Base-by-base conservation (phyloP, 1,140 invertebrate species). In the Zaprionus ghesquierei region DNA sequence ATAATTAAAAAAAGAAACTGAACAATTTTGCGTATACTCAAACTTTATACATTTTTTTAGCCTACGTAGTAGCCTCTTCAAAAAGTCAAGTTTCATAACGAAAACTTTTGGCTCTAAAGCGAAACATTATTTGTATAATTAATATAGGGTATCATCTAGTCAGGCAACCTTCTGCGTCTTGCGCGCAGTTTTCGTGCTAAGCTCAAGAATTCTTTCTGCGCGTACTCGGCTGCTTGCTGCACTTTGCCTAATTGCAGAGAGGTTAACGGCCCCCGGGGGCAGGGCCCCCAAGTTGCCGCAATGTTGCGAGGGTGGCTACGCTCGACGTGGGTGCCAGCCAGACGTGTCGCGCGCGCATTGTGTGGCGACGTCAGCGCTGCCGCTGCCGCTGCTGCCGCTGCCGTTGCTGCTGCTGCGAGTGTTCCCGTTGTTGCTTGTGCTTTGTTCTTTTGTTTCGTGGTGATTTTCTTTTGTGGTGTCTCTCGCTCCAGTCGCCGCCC, bases 401-500 rank as follows among this genome's bases (percentile, higher is more conserved):
- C 13, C 54, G 55, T 4, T 41, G 61, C 12, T 53, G 23, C 31
- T 29, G 44, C 33, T 18, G 51, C 12, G 60, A 46, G 50, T 53
- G 33, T 35, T 35, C 27, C 27, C 27, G 56, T 27, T 49, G 76
- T 44, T 61, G 58, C 35, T 50, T 44, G 73, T 54, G 69, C 70
- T 82, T 82, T 82, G 77, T 85, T 84, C 81, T 84, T 79, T 77
- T 84, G 81, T 72, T 79, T 84, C 49, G 80, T 85, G 81, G 68
- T 63, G 81, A 85, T 84, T 84, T 82, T 82, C 80, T 82, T 82
- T 75, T 66, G 65, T 63, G 59, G 44, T 51, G 51, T n/a, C 65
- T 69, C 51, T 69, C 46, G 76, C 64, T 76, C 79, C 79, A 82
- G 79, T 60, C 31, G 29, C 18, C 60, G 44, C 15, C 29, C 55